These are phyloP conservation scores for Conchocele bisecta DNA, from an alignment of 2,888 invertebrate genomes.

Conservation along the genomic window DNA sequence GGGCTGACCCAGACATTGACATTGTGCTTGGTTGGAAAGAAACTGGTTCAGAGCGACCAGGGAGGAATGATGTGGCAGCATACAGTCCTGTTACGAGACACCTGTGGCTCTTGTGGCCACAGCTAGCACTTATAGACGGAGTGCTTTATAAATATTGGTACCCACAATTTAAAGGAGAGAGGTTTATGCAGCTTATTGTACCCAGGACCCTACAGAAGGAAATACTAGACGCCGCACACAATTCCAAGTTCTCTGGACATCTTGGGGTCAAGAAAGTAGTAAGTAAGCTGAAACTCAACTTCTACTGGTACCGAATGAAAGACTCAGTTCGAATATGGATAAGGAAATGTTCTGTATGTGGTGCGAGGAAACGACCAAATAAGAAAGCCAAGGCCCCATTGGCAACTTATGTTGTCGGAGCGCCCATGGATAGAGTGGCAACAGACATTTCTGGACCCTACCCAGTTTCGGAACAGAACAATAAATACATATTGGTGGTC, in stretches of 20 bases:
- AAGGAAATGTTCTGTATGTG: conserved; percentile 19
- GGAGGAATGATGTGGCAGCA: conserved; percentile 3
- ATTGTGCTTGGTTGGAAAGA: conserved; percentile 9
- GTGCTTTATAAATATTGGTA: conserved; percentile 20
- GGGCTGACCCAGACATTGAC: conserved; percentile 18
- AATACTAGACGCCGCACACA: neutral
- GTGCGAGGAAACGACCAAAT: conserved; percentile 13
- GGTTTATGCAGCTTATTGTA: conserved; percentile 1
- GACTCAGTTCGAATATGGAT: conserved; percentile 3
- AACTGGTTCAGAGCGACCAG: neutral
- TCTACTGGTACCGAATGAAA: conserved; percentile 19
- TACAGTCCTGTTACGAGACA: conserved; percentile 6
- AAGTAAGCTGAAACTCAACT: conserved; percentile 2
- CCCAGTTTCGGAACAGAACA: conserved; percentile 25
- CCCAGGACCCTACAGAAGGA: neutral
- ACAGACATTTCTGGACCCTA: conserved; percentile 52
- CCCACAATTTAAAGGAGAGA: neutral
- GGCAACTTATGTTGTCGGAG: conserved; percentile 1
- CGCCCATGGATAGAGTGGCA: conserved; percentile 54
- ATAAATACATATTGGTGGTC: conserved; percentile 43
- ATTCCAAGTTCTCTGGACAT: conserved; percentile 11
- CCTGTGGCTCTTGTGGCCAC: conserved; percentile 20
- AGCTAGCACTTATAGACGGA: neutral
- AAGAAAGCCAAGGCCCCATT: neutral
- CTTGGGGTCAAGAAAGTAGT: conserved; percentile 14